These are phyloP conservation scores for Dendroctonus valens DNA, from an alignment of 1,140 invertebrate species.

Conservation along the genomic window DNA sequence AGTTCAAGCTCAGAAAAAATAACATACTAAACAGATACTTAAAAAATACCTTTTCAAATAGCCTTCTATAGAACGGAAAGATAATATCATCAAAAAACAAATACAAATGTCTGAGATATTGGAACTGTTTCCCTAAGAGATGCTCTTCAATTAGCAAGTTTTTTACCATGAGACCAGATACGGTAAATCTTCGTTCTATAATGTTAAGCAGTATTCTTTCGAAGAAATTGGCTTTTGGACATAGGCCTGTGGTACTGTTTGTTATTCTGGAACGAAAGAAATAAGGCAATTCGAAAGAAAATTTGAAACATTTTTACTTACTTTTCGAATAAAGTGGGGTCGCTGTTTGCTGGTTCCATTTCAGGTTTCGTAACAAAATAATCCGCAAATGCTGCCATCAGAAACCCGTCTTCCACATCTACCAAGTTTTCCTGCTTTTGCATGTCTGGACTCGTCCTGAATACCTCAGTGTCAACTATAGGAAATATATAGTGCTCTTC, in stretches of 20 bases:
- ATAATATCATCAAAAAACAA: conserved; percentile 66
- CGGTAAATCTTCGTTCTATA: conserved; percentile 52
- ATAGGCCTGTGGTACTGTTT: conserved; percentile 37
- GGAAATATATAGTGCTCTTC: conserved; percentile 25
- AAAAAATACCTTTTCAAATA: conserved; percentile 58
- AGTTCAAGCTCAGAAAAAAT: too few relatives aligned
- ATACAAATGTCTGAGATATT: conserved; percentile 57
- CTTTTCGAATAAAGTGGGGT: conserved; percentile 36
- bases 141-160: conserved; percentile 55
- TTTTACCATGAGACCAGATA: conserved; percentile 55
- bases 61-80: conserved; percentile 60
- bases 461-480: conserved; percentile 22
- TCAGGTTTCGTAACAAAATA: conserved; percentile 31
- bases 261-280: conserved; percentile 35
- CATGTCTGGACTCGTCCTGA: conserved; percentile 31
- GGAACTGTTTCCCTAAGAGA: conserved; percentile 54
- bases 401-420: conserved; percentile 43
- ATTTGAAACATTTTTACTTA: conserved; percentile 3
- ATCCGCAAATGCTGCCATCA: conserved; percentile 43
- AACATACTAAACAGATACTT: too few relatives aligned
- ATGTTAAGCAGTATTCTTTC: conserved; percentile 51
- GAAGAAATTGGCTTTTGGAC: conserved; percentile 49
- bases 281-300: neutral
- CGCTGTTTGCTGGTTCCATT: neutral
- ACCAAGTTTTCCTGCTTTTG: conserved; percentile 42